Evolutionary conservation across 2,888 invertebrate species (phyloP), one percentile per base, ranked within the genome.

Genomic region (Tyria jacobaeae): DNA sequence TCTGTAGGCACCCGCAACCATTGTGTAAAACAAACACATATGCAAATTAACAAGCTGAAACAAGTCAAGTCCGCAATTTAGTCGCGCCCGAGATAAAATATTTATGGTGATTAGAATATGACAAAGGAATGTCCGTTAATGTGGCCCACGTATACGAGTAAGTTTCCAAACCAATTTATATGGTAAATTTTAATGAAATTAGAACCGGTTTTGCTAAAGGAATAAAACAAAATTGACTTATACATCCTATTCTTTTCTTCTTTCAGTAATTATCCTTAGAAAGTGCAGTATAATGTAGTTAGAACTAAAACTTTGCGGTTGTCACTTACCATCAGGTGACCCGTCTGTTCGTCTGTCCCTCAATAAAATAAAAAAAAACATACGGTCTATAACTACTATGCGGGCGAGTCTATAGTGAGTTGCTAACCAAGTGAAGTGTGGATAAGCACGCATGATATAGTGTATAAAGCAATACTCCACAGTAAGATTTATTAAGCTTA

Each of bases 11-110:
- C 27, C 27, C 41, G 14, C 44, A 54, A 31, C 27, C 41, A 41
- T 54, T 54, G 17, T 54, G 31, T 54, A 6, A 58, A 41, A 58
- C 57, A 44, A 41, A 44, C 51, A 51, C 41, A 58, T 50, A 58
- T 58, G 58, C 24, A 58, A 58, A 58, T 58, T 31, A 51, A 37
- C 48, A 21, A 52, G 41, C 24, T 31, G 24, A 44, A 41, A 44
- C 5, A 51, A 58, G 27, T 41, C 44, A 34, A 58, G 35, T 25
- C 21, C 44, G 54, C 44, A 54, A 57, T 37, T 44, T 59, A 48
- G 47, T 53, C 53, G 35, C 47, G 47, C 15, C 31, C 57, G 52
- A 53, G 59, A 59, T 59, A 53, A 53, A 53, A 59, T 39, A 59
- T 53, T 44, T 53, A 53, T 59, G 52, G 47, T 53, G 59, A 59